Base-by-base conservation (phyloP, 2,888 invertebrate species). In the Bombylius major region DNA sequence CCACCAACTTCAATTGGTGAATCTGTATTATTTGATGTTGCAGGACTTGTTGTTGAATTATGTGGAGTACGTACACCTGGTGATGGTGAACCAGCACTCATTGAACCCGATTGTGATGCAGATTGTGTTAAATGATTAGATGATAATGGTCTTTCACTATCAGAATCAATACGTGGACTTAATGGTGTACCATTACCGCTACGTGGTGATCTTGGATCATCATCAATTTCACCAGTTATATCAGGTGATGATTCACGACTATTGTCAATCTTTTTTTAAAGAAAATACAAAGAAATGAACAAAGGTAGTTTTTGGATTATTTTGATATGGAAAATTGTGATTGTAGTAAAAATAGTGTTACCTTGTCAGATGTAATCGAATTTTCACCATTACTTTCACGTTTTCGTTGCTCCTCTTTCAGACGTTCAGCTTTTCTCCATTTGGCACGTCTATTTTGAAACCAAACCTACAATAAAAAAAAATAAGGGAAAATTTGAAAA, bases 371-470 rank as follows among this genome's bases (percentile, higher is more conserved):
- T 58, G 83, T 76, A 63, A 82, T 81, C 32, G 83, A 77, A 64
- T 81, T 77, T 56, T 81, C 78, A 47, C 84, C 84, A 52, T 80
- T 81, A 13, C 87, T 88, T 65, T 89, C 89, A 52, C 89, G 77
- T 69, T 89, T 91, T 59, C 90, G 78, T 71, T 92, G 90, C 67
- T 93, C 93, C 69, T 93, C 92, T 77, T 92, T 92, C 69, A 93
- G 80, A 42, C 93, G 79, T 72, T 93, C 92, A 50, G 90, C 91
- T 75, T 93, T 93, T 59, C 93, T 80, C 92, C 92, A 93, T 75
- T 93, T 93, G 47, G 93, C 93, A 57, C 93, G 79, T 48, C 93
- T 81, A 69, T 93, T 93, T 80, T 93, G 92, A 71, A 92, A 92
- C 92, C 92, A 93, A 42, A 92, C 92, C 92, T 92, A 74, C 12